Conservation (phyloP, 2,797 vertebrate genomes). For the Allochrocebus solatus region DNA sequence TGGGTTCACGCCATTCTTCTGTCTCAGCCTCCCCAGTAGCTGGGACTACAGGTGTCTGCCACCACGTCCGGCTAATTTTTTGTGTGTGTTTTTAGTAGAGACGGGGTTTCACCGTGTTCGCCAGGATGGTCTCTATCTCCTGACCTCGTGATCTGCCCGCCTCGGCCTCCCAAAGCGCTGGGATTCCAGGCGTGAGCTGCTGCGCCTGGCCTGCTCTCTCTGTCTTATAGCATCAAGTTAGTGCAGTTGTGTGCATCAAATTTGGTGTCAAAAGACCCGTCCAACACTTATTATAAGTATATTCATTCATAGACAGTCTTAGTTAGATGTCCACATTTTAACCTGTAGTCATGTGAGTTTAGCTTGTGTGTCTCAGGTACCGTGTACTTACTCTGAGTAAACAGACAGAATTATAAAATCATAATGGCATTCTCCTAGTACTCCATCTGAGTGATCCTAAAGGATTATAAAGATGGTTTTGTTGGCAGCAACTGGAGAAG, state of each 20-base stretch:
- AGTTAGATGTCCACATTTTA: background rate
- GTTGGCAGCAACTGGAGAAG: background rate
- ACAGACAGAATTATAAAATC: background rate
- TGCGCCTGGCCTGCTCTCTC: background rate
- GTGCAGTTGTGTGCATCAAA: background rate
- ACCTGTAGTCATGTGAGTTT: background rate
- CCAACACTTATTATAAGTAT: background rate
- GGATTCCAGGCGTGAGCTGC: too few relatives aligned
- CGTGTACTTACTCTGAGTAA: background rate
- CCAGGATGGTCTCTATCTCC: too few relatives aligned
- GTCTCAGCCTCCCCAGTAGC: too few relatives aligned
- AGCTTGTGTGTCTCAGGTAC: background rate
- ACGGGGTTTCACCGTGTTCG: too few relatives aligned
- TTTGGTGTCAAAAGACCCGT: background rate
- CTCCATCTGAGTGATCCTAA: background rate
- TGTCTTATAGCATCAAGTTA: background rate
- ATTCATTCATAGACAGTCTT: background rate
- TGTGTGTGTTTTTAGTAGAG: too few relatives aligned
- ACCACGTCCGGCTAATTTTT: too few relatives aligned
- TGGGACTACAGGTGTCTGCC: too few relatives aligned
- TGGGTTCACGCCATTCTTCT: too few relatives aligned
- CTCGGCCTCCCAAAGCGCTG: too few relatives aligned
- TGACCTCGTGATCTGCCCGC: too few relatives aligned
- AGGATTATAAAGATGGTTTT: background rate
- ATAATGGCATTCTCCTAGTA: background rate